Evolutionary conservation across 2,797 vertebrate species (phyloP).

Genomic region (Schizopygopsis malacanthus): DNA sequence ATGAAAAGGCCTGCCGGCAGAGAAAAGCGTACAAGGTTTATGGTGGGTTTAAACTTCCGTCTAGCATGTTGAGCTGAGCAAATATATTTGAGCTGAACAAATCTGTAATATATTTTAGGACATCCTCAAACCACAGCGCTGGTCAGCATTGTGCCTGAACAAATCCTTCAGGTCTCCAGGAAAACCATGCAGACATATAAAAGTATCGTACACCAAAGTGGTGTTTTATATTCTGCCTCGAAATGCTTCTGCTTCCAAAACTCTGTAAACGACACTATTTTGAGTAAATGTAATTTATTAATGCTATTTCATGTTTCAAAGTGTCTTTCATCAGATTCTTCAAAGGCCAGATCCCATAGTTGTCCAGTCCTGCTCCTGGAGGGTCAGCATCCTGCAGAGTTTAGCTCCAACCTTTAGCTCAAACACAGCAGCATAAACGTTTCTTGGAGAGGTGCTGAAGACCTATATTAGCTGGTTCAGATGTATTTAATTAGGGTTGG

Average conservation of each 20-base stretch:
- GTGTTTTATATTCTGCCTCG: background rate
- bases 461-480: background rate
- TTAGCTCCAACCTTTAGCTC: background rate
- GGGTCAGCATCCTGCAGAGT: background rate
- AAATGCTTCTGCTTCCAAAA: background rate
- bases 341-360: background rate
- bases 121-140: background rate
- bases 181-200: background rate
- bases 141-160: background rate
- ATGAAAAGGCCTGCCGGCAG: background rate
- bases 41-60: constrained; percentile 27
- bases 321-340: background rate
- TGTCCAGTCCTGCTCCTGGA: background rate
- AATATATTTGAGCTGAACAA: constrained; percentile 40
- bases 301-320: background rate
- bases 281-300: background rate
- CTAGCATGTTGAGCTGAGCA: constrained; percentile 26
- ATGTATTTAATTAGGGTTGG: background rate
- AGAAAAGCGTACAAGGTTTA: constrained; percentile 20
- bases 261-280: background rate
- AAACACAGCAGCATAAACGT: background rate
- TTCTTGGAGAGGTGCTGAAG: background rate
- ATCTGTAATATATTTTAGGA: background rate
- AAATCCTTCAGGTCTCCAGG: background rate
- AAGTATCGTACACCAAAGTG: background rate